Evolutionary conservation across 92 coral and sea anemone genomes (phyloP).

Genomic region (Porites lobata): DNA sequence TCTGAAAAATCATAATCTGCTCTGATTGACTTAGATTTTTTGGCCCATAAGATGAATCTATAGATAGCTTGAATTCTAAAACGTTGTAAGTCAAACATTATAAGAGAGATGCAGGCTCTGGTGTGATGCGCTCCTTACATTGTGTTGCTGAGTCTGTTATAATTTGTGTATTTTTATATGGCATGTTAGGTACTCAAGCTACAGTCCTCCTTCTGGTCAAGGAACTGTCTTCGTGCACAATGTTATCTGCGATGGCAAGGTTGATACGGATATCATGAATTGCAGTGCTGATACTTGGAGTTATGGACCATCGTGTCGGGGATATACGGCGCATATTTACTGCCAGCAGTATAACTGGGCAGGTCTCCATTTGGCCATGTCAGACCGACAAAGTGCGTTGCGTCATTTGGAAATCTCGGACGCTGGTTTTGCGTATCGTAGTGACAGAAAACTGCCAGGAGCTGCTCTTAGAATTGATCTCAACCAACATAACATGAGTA

Average conservation of each 20-base stretch:
- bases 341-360: slow-evolving; percentile 73
- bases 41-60: background rate
- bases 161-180: background rate
- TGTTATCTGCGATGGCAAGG: slow-evolving; percentile 41
- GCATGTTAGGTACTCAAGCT: background rate
- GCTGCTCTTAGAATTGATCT: slow-evolving; percentile 63
- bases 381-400: slow-evolving; percentile 47
- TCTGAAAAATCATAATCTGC: background rate
- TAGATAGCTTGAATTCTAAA: background rate
- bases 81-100: too few species aligned
- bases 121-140: too few species aligned
- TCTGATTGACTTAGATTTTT: background rate
- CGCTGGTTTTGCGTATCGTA: slow-evolving; percentile 74
- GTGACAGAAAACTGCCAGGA: slow-evolving; percentile 59
- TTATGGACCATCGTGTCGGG: slow-evolving; percentile 45
- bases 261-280: slow-evolving; percentile 56
- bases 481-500: slow-evolving; percentile 59
- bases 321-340: slow-evolving; percentile 27
- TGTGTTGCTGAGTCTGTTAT: too few species aligned
- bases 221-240: slow-evolving; percentile 51
- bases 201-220: background rate
- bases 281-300: slow-evolving; percentile 61
- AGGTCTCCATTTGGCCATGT: slow-evolving; percentile 69
- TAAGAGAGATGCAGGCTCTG: too few species aligned
- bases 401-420: slow-evolving; percentile 66